Evolutionary conservation across 2,797 vertebrate genomes (phyloP).

Genomic region (Falco naumanni): DNA sequence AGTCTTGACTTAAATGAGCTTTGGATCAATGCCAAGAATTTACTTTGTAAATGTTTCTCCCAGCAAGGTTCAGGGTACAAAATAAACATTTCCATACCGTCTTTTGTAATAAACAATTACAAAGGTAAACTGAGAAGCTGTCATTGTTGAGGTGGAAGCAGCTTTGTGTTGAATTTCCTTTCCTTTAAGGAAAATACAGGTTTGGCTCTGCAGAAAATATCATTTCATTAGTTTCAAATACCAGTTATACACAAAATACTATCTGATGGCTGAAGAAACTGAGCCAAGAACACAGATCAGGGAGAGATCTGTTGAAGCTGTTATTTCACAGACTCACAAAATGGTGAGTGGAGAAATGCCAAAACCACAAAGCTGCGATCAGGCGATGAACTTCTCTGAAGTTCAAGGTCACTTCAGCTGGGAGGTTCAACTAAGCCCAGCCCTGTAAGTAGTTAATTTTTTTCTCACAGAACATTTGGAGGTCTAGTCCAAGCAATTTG

Average conservation of each 20-base stretch:
- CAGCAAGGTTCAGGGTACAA: not conserved
- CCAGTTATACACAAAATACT: not conserved
- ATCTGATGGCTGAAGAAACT: not conserved
- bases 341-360: slow-evolving; percentile 4
- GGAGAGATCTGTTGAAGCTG: not conserved
- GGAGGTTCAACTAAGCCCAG: not conserved
- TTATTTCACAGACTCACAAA: not conserved
- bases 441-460: not conserved
- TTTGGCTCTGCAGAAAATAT: not conserved
- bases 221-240: not conserved
- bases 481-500: not conserved
- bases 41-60: not conserved
- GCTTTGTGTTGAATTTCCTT: not conserved
- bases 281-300: not conserved
- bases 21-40: not conserved
- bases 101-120: not conserved
- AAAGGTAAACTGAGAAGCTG: not conserved
- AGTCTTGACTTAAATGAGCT: not conserved
- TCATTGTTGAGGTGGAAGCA: not conserved
- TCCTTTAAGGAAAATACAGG: not conserved
- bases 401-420: not conserved
- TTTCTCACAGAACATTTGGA: not conserved
- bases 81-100: not conserved
- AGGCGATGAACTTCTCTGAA: not conserved
- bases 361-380: slow-evolving; percentile 7